Evolutionary conservation across 2,113 vertebrate genomes (phyloP), one percentile per base, ranked within the genome.

Genomic region (Ariopsis seemanni): DNA sequence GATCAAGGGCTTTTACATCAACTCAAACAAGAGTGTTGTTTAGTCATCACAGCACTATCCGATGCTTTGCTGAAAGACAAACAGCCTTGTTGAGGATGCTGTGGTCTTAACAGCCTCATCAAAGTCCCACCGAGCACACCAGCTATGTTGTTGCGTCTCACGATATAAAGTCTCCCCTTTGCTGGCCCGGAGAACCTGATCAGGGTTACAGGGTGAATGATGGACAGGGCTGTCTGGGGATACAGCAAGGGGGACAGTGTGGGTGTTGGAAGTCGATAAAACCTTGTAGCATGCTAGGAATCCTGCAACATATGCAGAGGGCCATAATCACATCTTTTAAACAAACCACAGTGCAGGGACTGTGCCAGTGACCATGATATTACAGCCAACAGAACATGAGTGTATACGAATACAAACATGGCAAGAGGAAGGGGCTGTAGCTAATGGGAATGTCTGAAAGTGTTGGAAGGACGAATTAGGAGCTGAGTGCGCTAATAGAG

Each of bases 211-310:
- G 88, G 22, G 57, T 88, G 74, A 80, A 20, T 90, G 90, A 93
- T 88, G 80, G 87, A 90, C 91, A 90, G 86, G 84, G 82, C 80
- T 27, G 90, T 84, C 91, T 91, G 90, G 87, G 79, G 79, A 48
- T 55, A n/a, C 1, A 0, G 88, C 88, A 88, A 84, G 55, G 87
- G n/a, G 79, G 80, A 85, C 80, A 58, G 30, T 7, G 63, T 78
- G 72, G 90, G 89, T 88, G 90, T 92, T 92, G 90, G 91, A 92
- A 91, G 92, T 91, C 87, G 89, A 92, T 92, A 91, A 93, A 89
- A 92, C 85, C 89, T 86, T 86, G 58, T 89, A 91, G 91, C 91
- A 91, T 7, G 92, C 84, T 84, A 92, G 90, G 92, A 94, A 93
- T 92, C 90, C 90, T 89, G 90, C 79, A 91, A 85, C 85, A 84